Evolutionary conservation across 30 jellyfish, hydroid and myxozoan species (phyloP), one percentile per base, ranked within the genome.

Genomic region (Mastigias papua): DNA sequence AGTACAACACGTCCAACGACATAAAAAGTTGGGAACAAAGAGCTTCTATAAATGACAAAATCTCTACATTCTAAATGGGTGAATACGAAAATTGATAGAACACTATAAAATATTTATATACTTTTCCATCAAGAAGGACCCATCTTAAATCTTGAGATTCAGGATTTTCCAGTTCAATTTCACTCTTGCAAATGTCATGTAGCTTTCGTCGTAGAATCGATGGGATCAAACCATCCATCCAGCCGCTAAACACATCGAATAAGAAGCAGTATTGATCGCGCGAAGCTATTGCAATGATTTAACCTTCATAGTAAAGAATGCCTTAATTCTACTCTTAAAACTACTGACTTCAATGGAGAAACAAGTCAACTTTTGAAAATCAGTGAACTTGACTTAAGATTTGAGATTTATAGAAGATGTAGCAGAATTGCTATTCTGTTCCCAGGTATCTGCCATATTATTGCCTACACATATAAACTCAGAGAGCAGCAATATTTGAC

Each of bases 71-170:
- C n/a, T n/a, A n/a, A n/a, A n/a, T n/a, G n/a, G n/a, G n/a, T n/a
- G n/a, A n/a, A n/a, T n/a, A 42, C 13, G 13, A 42, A 42, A 4
- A 42, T 42, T 15, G 13, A 54, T 3, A 54, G 25, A 16, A 10
- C 17, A 6, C 17, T 6, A 5, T 0, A 0, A 54, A 19, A 62
- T 15, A n/a, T 21, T 25, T 57, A 1, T 37, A n/a, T 9, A 85
- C 94, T 88, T 61, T 46, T 46, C 94, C 94, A 46, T 85, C 94
- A 31, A 85, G 82, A 58, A 70, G 88, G 50, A 85, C 73, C 94
- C 94, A 85, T 35, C 88, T 61, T 54, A 72, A 26, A 48, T 85
- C 89, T 23, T 63, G 78, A 1, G 82, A 58, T 7, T 85, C 94
- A 31, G 77, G 2, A 15, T 86, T 57, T 23, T 73, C 66, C 49